Evolutionary conservation across 2,888 invertebrate species (phyloP), one percentile per base, ranked within the genome.

Genomic region (Ornithoptera priamus): DNA sequence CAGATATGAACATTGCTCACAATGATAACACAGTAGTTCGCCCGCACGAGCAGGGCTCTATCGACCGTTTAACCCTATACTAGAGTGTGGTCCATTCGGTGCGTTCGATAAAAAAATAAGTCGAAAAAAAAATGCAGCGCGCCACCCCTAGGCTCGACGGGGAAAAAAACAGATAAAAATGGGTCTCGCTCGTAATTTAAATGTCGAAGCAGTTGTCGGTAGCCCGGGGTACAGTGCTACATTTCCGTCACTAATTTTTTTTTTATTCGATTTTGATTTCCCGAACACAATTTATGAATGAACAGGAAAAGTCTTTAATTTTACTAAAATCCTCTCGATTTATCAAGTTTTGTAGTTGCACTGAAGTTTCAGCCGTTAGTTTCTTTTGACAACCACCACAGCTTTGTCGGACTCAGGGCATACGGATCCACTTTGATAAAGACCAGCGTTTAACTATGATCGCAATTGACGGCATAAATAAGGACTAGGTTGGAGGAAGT

Each of bases 151-250:
- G 90, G 88, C 89, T 81, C 83, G 82, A 79, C 80, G 83, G 80
- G 85, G 89, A 91, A 90, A 42, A 88, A 89, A 87, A 82, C 84
- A 84, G 85, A 88, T 85, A 89, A 89, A 89, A 88, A 85, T 85
- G 82, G 83, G 83, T 83, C 86, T 80, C 84, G 84, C 82, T 85
- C 91, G 90, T 91, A 91, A 91, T 92, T 91, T 92, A 91, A 89
- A 85, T 89, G 89, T 86, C 84, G 85, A 85, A 84, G 85, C 88
- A 88, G 89, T 84, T 84, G 89, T 85, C 85, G 84, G 83, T 87
- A 88, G 87, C 87, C 84, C 75, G 77, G 77, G 85, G 85, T 80
- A 75, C 77, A 77, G 75, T 76, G 73, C 72, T 75, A 75, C 76
- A 78, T 77, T 78, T 78, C 72, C 75, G 42, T 69, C 68, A 74